These are phyloP conservation scores for Psilopsiagon aymara DNA, from an alignment of 2,113 vertebrate genomes.

Conservation along the genomic window DNA sequence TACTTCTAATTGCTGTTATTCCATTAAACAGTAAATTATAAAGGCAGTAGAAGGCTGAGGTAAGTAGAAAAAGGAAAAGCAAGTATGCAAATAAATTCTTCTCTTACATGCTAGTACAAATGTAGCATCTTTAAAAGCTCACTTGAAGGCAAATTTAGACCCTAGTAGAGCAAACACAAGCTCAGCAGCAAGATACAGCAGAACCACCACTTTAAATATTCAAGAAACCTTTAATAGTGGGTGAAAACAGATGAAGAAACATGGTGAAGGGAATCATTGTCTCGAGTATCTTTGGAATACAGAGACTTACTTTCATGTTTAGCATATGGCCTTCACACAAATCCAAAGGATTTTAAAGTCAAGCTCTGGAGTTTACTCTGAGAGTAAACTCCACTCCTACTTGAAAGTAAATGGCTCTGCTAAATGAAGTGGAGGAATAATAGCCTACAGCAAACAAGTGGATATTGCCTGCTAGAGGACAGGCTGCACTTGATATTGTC, in stretches of 20 bases:
- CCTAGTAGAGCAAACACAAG: background rate
- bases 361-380: background rate
- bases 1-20: background rate
- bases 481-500: conserved; percentile 52
- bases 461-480: conserved; percentile 48
- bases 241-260: background rate
- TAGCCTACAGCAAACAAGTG: background rate
- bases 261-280: background rate
- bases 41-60: background rate
- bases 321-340: background rate
- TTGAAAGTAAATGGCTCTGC: conserved; percentile 1
- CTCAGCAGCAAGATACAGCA: background rate
- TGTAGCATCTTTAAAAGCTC: background rate
- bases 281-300: background rate
- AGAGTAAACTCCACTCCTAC: background rate
- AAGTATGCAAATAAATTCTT: background rate
- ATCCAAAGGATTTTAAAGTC: background rate
- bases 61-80: background rate
- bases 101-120: background rate
- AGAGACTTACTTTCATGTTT: background rate
- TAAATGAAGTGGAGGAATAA: conserved; percentile 37
- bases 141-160: background rate
- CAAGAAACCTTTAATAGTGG: background rate
- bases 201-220: background rate
- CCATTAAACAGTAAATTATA: background rate